These are phyloP conservation scores for Tringa solitaria DNA, from an alignment of 2,113 vertebrate genomes.

Conservation along the genomic window DNA sequence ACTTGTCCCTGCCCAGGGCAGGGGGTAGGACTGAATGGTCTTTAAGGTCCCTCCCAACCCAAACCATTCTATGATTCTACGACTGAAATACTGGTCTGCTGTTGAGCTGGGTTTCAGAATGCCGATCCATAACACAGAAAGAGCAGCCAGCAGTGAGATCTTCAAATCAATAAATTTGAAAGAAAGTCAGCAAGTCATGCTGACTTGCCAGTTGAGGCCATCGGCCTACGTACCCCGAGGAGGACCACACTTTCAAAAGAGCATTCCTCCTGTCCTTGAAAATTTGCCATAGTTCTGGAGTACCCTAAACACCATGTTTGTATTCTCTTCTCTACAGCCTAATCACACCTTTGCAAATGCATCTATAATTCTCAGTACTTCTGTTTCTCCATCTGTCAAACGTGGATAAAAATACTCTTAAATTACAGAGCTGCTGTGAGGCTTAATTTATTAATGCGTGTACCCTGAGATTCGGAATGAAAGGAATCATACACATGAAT, in stretches of 20 bases:
- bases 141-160: neutral
- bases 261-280: neutral
- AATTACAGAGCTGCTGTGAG: constrained; percentile 9
- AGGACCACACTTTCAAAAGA: neutral
- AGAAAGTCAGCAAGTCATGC: neutral
- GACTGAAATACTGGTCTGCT: neutral
- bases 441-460: constrained; percentile 35
- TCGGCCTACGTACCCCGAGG: neutral
- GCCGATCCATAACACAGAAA: neutral
- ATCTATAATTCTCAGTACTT: neutral
- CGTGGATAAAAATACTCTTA: neutral
- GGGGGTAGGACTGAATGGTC: no score
- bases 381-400: constrained; percentile 34
- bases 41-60: no score
- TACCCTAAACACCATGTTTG: neutral
- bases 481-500: neutral
- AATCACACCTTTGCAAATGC: constrained; percentile 20
- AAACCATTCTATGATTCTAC: no score
- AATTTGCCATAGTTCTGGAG: neutral
- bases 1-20: no score
- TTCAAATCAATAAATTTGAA: neutral
- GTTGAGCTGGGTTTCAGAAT: neutral
- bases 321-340: neutral
- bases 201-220: neutral
- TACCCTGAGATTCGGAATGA: neutral